Percentiles rank a stretch among this genome's conserved stretches.
These are phyloP conservation scores for Leptinotarsa defecta DNA, from an alignment of 1,140 invertebrate species.

Conservation along the genomic window DNA sequence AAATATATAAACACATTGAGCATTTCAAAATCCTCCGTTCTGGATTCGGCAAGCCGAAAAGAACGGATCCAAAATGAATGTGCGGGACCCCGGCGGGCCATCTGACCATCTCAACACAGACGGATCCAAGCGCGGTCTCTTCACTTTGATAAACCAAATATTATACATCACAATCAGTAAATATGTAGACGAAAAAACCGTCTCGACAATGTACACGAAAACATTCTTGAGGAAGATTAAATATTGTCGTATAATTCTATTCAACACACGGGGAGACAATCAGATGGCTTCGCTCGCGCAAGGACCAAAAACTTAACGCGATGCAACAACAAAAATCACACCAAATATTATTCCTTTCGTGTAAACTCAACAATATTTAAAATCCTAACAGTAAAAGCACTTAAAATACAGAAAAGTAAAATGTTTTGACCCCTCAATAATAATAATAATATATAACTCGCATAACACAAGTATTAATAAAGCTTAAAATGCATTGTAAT, in stretches of 20 bases:
- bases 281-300: background rate
- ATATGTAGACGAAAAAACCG: too few species aligned
- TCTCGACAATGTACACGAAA: too few species aligned
- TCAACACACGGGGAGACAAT: background rate
- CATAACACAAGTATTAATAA: constrained; percentile 18
- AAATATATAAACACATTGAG: constrained; percentile 26
- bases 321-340: constrained; percentile 12
- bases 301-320: background rate
- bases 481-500: constrained; percentile 20
- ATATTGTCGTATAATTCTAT: too few species aligned
- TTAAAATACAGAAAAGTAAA: constrained; percentile 16
- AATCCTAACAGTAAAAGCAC: constrained; percentile 23
- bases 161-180: too few species aligned
- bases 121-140: too few species aligned
- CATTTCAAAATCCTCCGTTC: constrained; percentile 6
- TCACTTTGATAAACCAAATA: too few species aligned
- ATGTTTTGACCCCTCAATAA: background rate
- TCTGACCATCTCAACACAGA: too few species aligned
- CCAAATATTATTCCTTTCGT: constrained; percentile 11
- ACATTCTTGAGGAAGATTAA: too few species aligned
- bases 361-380: constrained; percentile 21
- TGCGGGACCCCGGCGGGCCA: background rate
- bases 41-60: background rate
- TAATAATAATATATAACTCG: background rate
- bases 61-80: constrained; percentile 7